phyloP scores from a whole-genome alignment of 2,888 invertebrate genomes.

The Amblyjoppa proteus region DNA sequence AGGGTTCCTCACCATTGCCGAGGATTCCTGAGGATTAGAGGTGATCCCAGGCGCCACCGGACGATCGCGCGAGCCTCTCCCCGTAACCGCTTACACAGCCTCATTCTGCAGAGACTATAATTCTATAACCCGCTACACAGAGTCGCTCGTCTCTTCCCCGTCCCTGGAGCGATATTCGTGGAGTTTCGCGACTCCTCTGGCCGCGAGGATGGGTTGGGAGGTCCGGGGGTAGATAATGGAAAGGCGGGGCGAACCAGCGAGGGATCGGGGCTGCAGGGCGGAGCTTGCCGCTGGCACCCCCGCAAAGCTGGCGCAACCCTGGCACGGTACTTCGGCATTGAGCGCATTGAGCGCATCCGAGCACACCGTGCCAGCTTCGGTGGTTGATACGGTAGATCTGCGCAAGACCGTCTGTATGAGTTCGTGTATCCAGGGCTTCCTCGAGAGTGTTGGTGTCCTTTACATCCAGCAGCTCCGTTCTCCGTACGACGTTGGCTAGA shows the following conservation, averaged over 20 bases:
- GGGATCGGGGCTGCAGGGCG: slow-evolving; percentile 63
- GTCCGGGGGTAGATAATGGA: slow-evolving; percentile 60
- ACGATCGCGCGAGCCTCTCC: slow-evolving; percentile 4
- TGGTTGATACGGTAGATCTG: neutral
- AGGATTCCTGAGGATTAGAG: slow-evolving; percentile 3
- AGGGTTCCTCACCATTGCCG: neutral
- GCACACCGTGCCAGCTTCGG: neutral
- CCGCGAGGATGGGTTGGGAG: slow-evolving; percentile 18
- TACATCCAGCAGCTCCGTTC: neutral
- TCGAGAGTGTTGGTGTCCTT: slow-evolving; percentile 13
- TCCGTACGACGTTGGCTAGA: neutral
- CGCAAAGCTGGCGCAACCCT: slow-evolving; percentile 5
- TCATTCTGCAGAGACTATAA: slow-evolving; percentile 13
- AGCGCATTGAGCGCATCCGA: slow-evolving; percentile 29
- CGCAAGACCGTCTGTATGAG: neutral
- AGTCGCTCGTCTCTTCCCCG: slow-evolving; percentile 27
- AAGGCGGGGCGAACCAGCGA: slow-evolving; percentile 66
- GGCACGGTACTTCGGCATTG: neutral
- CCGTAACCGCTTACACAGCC: slow-evolving; percentile 11
- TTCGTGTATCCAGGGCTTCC: slow-evolving; percentile 18
- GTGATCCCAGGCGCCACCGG: slow-evolving; percentile 20
- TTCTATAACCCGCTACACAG: slow-evolving; percentile 23
- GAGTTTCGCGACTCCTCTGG: slow-evolving; percentile 10
- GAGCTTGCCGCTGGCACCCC: slow-evolving; percentile 54
- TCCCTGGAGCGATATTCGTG: slow-evolving; percentile 52